These are phyloP conservation scores for Panurus biarmicus DNA, from an alignment of 2,113 vertebrate species.

Conservation along the genomic window DNA sequence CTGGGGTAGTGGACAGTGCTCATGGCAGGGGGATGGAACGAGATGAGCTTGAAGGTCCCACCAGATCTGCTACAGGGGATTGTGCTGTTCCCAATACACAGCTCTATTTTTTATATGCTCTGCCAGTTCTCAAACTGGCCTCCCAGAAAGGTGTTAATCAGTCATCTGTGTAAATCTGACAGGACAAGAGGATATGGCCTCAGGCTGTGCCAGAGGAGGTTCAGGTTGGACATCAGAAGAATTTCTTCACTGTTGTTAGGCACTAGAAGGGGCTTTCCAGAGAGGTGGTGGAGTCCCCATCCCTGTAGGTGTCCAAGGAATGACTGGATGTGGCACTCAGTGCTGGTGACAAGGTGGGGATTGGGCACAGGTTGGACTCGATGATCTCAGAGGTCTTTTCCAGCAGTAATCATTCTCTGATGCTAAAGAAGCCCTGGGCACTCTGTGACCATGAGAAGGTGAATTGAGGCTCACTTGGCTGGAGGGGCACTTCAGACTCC, in stretches of 20 bases:
- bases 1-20: not conserved
- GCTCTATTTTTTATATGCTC: not conserved
- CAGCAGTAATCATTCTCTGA: not conserved
- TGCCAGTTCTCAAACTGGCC: not conserved
- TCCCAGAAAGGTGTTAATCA: not conserved
- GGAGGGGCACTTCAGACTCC: not conserved
- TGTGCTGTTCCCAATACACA: not conserved
- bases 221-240: not conserved
- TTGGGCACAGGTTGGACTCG: not conserved
- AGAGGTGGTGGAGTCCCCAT: not conserved
- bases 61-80: not conserved
- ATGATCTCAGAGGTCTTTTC: too few relatives aligned
- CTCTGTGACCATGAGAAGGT: not conserved
- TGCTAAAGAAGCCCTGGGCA: not conserved
- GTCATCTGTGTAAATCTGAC: not conserved
- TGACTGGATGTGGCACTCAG: not conserved
- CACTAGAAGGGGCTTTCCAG: not conserved
- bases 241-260: not conserved
- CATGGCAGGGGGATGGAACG: not conserved
- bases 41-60: not conserved
- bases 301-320: too few relatives aligned
- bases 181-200: not conserved
- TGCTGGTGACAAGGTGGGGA: not conserved
- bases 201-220: not conserved
- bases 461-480: not conserved